These are phyloP conservation scores for Habroteleia sp. DNA, from an alignment of 2,888 invertebrate species.

Conservation along the genomic window DNA sequence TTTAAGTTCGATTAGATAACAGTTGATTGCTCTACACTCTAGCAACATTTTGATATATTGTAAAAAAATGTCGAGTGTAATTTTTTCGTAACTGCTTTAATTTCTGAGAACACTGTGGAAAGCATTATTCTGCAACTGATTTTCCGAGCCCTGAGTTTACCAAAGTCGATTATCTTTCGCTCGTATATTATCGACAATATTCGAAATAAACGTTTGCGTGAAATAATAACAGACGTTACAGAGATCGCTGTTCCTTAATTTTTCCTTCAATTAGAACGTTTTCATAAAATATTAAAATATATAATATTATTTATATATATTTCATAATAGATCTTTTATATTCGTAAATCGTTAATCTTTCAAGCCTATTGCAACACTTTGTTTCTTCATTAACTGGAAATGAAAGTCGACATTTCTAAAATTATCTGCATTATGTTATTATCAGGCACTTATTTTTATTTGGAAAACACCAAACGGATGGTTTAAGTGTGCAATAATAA, in stretches of 20 bases:
- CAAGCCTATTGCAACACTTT: conserved; percentile 35
- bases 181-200: conserved; percentile 49
- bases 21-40: conserved; percentile 49
- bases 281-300: conserved; percentile 59
- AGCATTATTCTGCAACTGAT: conserved; percentile 47
- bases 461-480: not conserved
- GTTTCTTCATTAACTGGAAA: conserved; percentile 17
- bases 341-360: conserved; percentile 33
- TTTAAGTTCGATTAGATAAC: conserved; percentile 57
- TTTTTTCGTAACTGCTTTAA: conserved; percentile 24
- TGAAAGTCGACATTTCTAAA: conserved; percentile 15
- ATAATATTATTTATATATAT: conserved; percentile 39
- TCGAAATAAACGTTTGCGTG: conserved; percentile 37
- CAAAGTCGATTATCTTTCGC: conserved; percentile 60
- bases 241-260: conserved; percentile 27
- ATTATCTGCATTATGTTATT: conserved; percentile 10
- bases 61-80: conserved; percentile 47
- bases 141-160: conserved; percentile 55
- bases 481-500: conserved; percentile 22
- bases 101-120: conserved; percentile 42
- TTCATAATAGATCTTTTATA: conserved; percentile 29
- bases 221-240: conserved; percentile 23
- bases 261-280: conserved; percentile 33
- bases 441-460: conserved; percentile 16
- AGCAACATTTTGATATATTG: conserved; percentile 58